Conservation (phyloP, 2,888 invertebrate genomes). For the Ichneumoninae sp. region DNA sequence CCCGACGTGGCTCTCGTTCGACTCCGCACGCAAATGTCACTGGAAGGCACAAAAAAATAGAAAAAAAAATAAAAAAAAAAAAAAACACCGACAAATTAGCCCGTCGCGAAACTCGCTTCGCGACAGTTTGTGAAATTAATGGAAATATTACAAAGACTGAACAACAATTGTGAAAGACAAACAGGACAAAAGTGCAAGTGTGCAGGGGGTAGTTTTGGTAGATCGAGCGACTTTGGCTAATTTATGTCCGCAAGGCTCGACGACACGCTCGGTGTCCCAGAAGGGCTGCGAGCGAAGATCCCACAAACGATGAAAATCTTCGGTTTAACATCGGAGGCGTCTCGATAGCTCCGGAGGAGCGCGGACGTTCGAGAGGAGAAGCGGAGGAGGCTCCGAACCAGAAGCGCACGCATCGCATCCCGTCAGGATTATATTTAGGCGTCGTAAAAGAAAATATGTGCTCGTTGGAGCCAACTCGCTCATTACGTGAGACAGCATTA, state of each 20-base stretch:
- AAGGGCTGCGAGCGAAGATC: neutral
- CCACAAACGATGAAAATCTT: slow-evolving; percentile 15
- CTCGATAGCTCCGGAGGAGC: slow-evolving; percentile 44
- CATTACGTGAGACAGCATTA: slow-evolving; percentile 83
- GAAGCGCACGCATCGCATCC: slow-evolving; percentile 54
- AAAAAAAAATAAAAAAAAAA: neutral
- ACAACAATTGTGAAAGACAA: neutral
- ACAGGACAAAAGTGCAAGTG: neutral
- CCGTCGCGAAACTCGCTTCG: slow-evolving; percentile 21
- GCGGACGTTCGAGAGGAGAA: slow-evolving; percentile 8
- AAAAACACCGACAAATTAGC: slow-evolving; percentile 47
- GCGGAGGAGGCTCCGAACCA: slow-evolving; percentile 37
- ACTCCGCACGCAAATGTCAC: slow-evolving; percentile 81
- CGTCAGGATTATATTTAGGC: slow-evolving; percentile 83
- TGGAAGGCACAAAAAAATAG: slow-evolving; percentile 73
- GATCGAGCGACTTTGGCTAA: neutral
- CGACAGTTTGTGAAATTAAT: slow-evolving; percentile 29
- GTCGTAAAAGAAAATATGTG: slow-evolving; percentile 84
- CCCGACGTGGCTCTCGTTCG: slow-evolving; percentile 68
- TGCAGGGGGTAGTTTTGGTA: slow-evolving; percentile 10
- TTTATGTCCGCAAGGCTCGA: slow-evolving; percentile 26
- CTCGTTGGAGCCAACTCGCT: slow-evolving; percentile 83
- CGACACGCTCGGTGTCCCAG: slow-evolving; percentile 16
- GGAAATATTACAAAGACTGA: neutral
- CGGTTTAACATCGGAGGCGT: slow-evolving; percentile 14